Conservation (phyloP, 92 coral and sea anemone species). For the Paragorgia papillata region DNA sequence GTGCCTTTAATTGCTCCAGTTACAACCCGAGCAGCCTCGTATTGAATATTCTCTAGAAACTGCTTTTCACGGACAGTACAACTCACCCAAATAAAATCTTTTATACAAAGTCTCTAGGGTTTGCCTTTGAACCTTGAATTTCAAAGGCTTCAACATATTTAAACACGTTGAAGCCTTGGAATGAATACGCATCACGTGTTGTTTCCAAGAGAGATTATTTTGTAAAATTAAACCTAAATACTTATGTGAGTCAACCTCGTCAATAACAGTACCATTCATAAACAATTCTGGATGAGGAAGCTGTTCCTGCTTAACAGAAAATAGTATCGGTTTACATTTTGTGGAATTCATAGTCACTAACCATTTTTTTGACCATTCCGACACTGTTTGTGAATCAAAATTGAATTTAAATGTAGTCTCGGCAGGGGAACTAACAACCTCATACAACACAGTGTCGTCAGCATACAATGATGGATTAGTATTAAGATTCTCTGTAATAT, state of each 20-base stretch:
- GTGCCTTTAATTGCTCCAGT: conserved; percentile 13
- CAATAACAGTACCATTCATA: too few relatives aligned
- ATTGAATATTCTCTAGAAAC: not conserved
- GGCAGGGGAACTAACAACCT: too few relatives aligned
- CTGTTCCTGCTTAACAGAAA: not conserved
- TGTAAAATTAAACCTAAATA: conserved; percentile 13
- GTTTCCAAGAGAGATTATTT: conserved; percentile 12
- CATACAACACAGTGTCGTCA: not conserved
- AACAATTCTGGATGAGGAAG: not conserved
- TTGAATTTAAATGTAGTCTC: too few relatives aligned
- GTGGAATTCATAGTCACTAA: conserved; percentile 3
- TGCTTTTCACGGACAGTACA: conserved; percentile 29
- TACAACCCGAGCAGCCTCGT: not conserved
- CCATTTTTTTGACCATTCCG: conserved; percentile 3
- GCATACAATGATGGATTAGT: not conserved
- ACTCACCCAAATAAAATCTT: conserved; percentile 40
- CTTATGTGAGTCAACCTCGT: not conserved
- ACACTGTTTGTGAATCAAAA: too few relatives aligned
- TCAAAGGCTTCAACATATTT: conserved; percentile 8
- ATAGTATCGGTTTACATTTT: not conserved
- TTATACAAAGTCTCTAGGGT: not conserved
- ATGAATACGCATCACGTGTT: not conserved
- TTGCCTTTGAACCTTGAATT: conserved; percentile 3
- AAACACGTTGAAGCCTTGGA: not conserved
- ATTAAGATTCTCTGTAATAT: too few relatives aligned